Evolutionary conservation across 2,888 invertebrate genomes (phyloP).

Genomic region (Vandiemenella viatica): DNA sequence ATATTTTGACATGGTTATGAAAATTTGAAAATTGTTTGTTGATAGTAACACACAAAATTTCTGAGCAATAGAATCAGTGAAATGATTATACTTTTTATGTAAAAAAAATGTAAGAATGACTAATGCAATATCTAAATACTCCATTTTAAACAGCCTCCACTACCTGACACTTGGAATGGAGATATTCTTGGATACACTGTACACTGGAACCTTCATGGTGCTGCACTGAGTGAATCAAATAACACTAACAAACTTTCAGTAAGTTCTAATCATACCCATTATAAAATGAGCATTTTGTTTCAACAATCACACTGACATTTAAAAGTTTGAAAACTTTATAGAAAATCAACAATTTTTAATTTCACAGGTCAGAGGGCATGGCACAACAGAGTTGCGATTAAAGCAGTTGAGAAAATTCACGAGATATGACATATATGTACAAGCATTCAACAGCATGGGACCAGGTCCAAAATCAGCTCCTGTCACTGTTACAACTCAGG

Average conservation of each 20-base stretch:
- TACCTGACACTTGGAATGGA: constrained; percentile 56
- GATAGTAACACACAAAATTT: no score
- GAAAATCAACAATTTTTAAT: no score
- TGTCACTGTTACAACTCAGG: constrained; percentile 30
- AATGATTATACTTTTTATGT: no score
- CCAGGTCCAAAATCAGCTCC: constrained; percentile 29
- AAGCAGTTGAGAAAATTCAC: constrained; percentile 27
- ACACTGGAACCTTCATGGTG: constrained; percentile 44
- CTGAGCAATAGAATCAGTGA: no score
- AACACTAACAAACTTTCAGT: constrained; percentile 45
- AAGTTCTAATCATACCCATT: constrained; percentile 24
- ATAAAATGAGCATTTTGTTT: not conserved
- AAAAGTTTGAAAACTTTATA: no score
- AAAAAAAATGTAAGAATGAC: no score
- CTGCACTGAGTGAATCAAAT: constrained; percentile 21
- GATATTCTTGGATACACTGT: constrained; percentile 64
- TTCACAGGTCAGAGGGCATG: constrained; percentile 6
- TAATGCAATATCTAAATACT: constrained; percentile 5
- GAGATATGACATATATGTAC: constrained; percentile 30
- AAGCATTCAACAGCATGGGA: constrained; percentile 31
- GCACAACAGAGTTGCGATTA: constrained; percentile 14
- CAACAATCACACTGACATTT: not conserved
- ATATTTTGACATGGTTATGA: no score
- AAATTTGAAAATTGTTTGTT: no score
- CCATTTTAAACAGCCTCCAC: constrained; percentile 39